Evolutionary conservation across 2,888 invertebrate species (phyloP).

Genomic region (Drosophila paranaensis): DNA sequence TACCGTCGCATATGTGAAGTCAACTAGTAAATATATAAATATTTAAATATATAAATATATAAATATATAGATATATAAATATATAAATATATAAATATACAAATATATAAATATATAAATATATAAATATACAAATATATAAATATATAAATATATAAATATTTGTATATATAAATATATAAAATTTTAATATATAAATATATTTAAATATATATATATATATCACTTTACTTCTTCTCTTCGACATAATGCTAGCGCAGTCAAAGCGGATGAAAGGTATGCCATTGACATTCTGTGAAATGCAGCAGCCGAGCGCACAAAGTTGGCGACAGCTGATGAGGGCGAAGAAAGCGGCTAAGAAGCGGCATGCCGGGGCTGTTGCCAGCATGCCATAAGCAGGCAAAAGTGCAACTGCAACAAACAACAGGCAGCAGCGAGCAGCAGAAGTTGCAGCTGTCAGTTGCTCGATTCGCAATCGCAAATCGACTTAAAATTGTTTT

Average conservation of each 20-base stretch:
- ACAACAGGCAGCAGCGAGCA: constrained; percentile 16
- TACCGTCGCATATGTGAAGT: no score
- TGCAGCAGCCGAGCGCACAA: constrained; percentile 11
- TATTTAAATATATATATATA: background rate
- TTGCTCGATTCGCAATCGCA: constrained; percentile 35
- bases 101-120: no score
- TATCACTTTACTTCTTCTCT: background rate
- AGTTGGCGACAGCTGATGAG: constrained; percentile 16
- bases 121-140: no score
- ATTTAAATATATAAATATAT: no score
- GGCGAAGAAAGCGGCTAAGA: constrained; percentile 31
- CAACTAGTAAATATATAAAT: no score
- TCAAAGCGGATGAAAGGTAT: background rate
- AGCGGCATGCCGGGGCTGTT: constrained; percentile 28
- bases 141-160: no score
- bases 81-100: no score
- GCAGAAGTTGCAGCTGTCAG: constrained; percentile 31
- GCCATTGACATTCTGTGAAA: constrained; percentile 22
- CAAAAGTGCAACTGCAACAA: constrained; percentile 47
- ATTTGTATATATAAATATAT: no score
- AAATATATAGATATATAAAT: no score
- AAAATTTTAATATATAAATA: no score
- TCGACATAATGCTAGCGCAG: background rate
- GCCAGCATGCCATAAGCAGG: constrained; percentile 47
- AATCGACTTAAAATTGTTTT: constrained; percentile 81